phyloP scores from a whole-genome alignment of 2,888 invertebrate genomes.

The Xanthorhoe designata region DNA sequence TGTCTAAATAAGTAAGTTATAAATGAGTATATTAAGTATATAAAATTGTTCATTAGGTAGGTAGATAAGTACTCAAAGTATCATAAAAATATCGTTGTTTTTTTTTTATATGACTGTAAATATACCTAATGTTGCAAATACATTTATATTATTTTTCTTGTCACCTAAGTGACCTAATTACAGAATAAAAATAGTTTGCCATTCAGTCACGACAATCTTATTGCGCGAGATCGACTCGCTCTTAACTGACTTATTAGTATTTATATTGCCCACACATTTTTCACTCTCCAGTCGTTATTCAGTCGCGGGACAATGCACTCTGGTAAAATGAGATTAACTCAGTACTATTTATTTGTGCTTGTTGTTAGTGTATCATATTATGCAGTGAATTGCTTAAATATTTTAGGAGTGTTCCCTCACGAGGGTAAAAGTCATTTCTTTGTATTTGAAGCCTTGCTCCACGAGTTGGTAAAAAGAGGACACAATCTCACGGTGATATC shows the following conservation, averaged over 20 bases:
- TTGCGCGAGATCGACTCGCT: neutral
- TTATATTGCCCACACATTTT: slow-evolving; percentile 8
- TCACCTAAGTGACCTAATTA: neutral
- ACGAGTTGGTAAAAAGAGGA: slow-evolving; percentile 85
- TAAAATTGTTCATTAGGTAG: too few species aligned
- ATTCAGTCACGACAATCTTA: neutral
- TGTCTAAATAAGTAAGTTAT: too few species aligned
- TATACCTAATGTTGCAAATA: too few species aligned
- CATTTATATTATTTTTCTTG: neutral
- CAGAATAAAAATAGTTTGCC: neutral
- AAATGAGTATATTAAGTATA: too few species aligned
- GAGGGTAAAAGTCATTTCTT: slow-evolving; percentile 89
- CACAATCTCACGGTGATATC: slow-evolving; percentile 89
- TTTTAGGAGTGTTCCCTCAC: slow-evolving; percentile 88
- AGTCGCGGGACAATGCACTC: slow-evolving; percentile 27
- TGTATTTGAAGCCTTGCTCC: slow-evolving; percentile 85
- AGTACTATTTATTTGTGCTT: slow-evolving; percentile 26
- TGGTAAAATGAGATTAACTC: slow-evolving; percentile 33
- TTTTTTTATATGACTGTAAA: too few species aligned
- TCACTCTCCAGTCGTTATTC: slow-evolving; percentile 31
- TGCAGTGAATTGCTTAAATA: slow-evolving; percentile 65
- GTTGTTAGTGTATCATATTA: slow-evolving; percentile 37
- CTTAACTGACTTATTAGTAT: neutral
- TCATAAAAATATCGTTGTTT: too few species aligned
- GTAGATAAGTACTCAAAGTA: too few species aligned